A percentile compares a stretch with the other conserved stretches of the same genome.
Evolutionary conservation across 2,888 invertebrate genomes (phyloP).

Genomic region (Galerucella nymphaeae): DNA sequence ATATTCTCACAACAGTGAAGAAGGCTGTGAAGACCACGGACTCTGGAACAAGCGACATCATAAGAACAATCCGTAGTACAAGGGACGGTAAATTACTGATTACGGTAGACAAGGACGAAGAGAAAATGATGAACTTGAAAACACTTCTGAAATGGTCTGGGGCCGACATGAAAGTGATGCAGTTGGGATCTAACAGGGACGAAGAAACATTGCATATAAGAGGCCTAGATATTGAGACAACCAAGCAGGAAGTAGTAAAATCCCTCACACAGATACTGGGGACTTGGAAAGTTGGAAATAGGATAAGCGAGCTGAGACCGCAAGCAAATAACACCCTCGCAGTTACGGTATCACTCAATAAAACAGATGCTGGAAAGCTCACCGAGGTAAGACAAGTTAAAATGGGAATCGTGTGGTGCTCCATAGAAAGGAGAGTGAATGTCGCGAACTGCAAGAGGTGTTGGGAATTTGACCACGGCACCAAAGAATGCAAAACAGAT

Average conservation of each 20-base stretch:
- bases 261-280: not conserved
- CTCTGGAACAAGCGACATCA: not conserved
- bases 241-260: not conserved
- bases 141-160: not conserved
- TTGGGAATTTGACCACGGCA: not conserved
- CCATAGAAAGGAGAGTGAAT: not conserved
- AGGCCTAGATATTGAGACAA: conserved; percentile 11
- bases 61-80: not conserved
- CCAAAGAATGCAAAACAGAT: not conserved
- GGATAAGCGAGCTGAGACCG: conserved; percentile 2
- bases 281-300: not conserved
- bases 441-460: too few relatives aligned
- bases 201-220: conserved; percentile 2
- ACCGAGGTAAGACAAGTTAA: not conserved
- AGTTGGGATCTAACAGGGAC: not conserved
- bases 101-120: not conserved
- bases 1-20: not conserved
- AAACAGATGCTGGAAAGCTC: not conserved
- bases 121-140: not conserved
- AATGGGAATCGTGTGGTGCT: not conserved
- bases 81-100: not conserved
- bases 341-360: conserved; percentile 1
- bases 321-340: too few relatives aligned
- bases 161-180: not conserved
- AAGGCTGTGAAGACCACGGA: not conserved